phyloP scores from a whole-genome alignment of 1,140 invertebrate species.

The Melanaphis sacchari region DNA sequence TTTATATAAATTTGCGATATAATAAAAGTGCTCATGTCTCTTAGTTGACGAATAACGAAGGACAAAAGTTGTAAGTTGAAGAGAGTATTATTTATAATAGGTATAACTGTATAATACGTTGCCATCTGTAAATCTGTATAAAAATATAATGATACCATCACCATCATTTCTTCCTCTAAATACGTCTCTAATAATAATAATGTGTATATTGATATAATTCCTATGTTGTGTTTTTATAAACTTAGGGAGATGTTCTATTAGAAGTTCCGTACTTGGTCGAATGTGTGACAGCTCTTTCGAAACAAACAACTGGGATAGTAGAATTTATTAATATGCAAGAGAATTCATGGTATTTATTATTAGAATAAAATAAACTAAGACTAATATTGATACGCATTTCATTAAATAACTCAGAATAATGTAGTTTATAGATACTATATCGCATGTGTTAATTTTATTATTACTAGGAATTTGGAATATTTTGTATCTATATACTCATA shows the following conservation, averaged over 20 bases:
- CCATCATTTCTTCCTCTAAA: not conserved
- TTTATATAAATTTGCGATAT: too few relatives aligned
- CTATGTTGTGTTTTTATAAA: not conserved
- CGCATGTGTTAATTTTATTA: too few relatives aligned
- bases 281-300: constrained; percentile 28
- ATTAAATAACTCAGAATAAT: not conserved
- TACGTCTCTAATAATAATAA: not conserved
- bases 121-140: not conserved
- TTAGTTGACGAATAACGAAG: not conserved
- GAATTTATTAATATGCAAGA: constrained; percentile 38
- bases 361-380: not conserved
- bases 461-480: not conserved
- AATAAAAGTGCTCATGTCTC: not conserved
- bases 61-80: not conserved
- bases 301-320: not conserved
- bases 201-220: not conserved
- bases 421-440: not conserved
- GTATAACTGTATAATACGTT: not conserved
- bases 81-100: not conserved
- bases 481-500: not conserved
- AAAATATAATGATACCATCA: too few relatives aligned
- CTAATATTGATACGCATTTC: not conserved
- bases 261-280: constrained; percentile 44
- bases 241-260: constrained; percentile 50
- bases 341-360: not conserved